These are phyloP conservation scores for Drosophila suzukii DNA, from an alignment of 1,140 invertebrate species.

Conservation along the genomic window DNA sequence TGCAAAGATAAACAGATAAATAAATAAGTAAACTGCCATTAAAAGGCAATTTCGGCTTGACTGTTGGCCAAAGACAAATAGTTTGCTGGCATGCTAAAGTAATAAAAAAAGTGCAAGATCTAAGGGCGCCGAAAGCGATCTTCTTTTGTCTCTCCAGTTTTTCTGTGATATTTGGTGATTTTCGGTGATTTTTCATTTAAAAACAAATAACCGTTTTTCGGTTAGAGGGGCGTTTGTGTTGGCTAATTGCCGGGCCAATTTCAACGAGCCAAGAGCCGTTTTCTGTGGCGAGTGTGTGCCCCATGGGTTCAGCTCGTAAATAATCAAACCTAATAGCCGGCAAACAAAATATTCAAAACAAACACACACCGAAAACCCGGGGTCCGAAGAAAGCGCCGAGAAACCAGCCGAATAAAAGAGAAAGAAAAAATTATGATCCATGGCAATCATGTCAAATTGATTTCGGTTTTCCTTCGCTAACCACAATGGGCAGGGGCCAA, in stretches of 20 bases:
- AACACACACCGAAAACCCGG: slow-evolving; percentile 26
- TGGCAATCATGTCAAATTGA: slow-evolving; percentile 79
- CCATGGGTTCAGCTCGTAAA: slow-evolving; percentile 58
- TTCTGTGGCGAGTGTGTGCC: slow-evolving; percentile 21
- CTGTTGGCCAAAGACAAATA: slow-evolving; percentile 69
- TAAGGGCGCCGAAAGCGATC: slow-evolving; percentile 19
- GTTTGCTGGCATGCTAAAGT: slow-evolving; percentile 50
- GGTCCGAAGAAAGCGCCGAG: slow-evolving; percentile 17
- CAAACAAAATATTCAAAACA: slow-evolving; percentile 61
- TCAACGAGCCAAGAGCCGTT: slow-evolving; percentile 39
- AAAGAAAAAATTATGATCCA: slow-evolving; percentile 70
- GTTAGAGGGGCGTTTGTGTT: slow-evolving; percentile 36
- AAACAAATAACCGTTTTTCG: slow-evolving; percentile 44
- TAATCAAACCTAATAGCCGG: slow-evolving; percentile 64
- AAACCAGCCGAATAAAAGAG: slow-evolving; percentile 24
- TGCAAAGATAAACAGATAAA: slow-evolving; percentile 36
- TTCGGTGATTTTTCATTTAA: slow-evolving; percentile 46
- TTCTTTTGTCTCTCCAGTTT: slow-evolving; percentile 18
- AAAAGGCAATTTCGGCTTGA: slow-evolving; percentile 66
- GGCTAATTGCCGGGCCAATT: slow-evolving; percentile 53
- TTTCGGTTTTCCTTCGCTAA: slow-evolving; percentile 42
- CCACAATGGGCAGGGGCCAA: slow-evolving; percentile 22
- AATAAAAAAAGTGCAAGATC: slow-evolving; percentile 32
- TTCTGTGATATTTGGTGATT: too few relatives aligned
- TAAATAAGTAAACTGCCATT: slow-evolving; percentile 68